Percentiles rank a stretch among this genome's conserved stretches.
Conservation (phyloP, 1,140 invertebrate species). For the Ganaspis sp. region DNA sequence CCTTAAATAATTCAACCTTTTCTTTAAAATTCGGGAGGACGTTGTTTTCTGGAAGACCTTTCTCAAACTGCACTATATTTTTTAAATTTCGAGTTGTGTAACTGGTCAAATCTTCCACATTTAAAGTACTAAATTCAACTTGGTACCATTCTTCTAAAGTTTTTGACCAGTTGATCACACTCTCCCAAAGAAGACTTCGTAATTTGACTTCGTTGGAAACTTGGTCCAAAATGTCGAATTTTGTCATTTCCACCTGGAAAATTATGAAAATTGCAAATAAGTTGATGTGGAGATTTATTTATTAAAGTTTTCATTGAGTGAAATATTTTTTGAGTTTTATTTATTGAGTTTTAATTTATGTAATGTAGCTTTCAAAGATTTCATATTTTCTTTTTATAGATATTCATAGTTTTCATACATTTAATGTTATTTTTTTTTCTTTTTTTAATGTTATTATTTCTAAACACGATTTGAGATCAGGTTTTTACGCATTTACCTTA, state of each 20-base stretch:
- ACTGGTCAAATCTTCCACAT: slow-evolving; percentile 84
- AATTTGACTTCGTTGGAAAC: slow-evolving; percentile 86
- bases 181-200: slow-evolving; percentile 87
- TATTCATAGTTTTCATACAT: too few species aligned
- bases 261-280: slow-evolving; percentile 33
- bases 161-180: slow-evolving; percentile 83
- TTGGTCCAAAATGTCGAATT: slow-evolving; percentile 87
- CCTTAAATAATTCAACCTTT: slow-evolving; percentile 85
- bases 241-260: slow-evolving; percentile 84
- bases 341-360: too few species aligned
- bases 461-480: background rate
- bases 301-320: too few species aligned
- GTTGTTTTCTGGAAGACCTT: slow-evolving; percentile 85
- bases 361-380: too few species aligned
- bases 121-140: slow-evolving; percentile 81
- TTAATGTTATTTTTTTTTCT: too few species aligned
- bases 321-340: too few species aligned
- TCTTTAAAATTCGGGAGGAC: slow-evolving; percentile 85
- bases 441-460: too few species aligned
- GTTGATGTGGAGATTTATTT: too few species aligned
- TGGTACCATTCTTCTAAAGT: slow-evolving; percentile 80
- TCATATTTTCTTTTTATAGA: too few species aligned
- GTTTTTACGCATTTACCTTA: too few species aligned
- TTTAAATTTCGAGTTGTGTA: slow-evolving; percentile 82
- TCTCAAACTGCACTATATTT: slow-evolving; percentile 86